A percentile compares a stretch with the other conserved stretches of the same genome.
These are phyloP conservation scores for Lacerta agilis DNA, from an alignment of 2,797 vertebrate genomes.

Conservation along the genomic window DNA sequence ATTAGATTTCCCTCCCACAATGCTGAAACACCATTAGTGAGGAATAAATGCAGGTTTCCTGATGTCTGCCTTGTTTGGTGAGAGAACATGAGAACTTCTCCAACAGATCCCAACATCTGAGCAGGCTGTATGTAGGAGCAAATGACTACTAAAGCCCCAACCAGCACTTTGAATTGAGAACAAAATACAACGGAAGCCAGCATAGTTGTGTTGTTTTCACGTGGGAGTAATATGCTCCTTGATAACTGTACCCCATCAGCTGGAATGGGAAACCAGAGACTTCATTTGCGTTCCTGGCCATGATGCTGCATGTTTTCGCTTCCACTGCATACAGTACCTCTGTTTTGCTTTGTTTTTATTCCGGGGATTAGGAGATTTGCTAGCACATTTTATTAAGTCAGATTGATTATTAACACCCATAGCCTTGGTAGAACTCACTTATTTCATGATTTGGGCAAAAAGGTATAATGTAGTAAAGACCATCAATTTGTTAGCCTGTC, in stretches of 20 bases:
- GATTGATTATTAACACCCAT: not conserved
- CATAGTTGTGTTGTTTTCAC: not conserved
- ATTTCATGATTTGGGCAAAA: not conserved
- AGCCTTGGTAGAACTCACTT: not conserved
- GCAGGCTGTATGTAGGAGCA: not conserved
- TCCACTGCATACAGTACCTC: not conserved
- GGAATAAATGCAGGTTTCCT: not conserved
- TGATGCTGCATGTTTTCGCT: not conserved
- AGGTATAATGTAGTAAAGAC: not conserved
- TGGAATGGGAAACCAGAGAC: not conserved
- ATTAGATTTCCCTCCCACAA: not conserved
- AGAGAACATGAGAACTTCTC: not conserved
- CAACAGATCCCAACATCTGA: not conserved
- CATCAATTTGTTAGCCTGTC: not conserved
- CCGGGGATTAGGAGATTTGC: not conserved
- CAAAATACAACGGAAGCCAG: not conserved
- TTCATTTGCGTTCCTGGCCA: not conserved
- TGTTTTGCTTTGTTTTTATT: not conserved
- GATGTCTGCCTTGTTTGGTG: too few relatives aligned
- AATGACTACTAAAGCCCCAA: not conserved
- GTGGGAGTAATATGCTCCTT: not conserved
- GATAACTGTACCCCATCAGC: too few relatives aligned
- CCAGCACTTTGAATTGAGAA: not conserved
- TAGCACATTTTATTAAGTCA: accelerated
- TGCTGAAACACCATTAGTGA: not conserved